Evolutionary conservation across 2,888 invertebrate genomes (phyloP).

Genomic region (Heteromurus nitidus): DNA sequence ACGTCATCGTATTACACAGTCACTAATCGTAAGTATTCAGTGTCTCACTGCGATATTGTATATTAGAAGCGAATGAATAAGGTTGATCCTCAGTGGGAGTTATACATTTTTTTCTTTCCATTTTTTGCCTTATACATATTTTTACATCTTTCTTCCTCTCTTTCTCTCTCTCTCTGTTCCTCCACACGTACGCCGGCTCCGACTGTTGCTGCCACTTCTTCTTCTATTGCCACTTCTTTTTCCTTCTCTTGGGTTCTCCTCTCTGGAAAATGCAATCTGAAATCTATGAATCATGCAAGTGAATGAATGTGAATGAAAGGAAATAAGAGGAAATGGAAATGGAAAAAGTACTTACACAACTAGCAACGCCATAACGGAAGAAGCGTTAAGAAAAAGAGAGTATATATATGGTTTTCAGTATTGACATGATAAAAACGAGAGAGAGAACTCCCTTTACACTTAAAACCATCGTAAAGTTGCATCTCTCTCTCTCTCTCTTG

Average conservation of each 20-base stretch:
- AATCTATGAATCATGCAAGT: slow-evolving; percentile 53
- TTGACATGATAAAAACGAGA: slow-evolving; percentile 12
- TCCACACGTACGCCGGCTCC: neutral
- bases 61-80: slow-evolving; percentile 7
- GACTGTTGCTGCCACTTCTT: slow-evolving; percentile 13
- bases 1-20: slow-evolving; percentile 1
- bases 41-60: slow-evolving; percentile 28
- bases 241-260: neutral
- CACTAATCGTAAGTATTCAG: slow-evolving; percentile 46
- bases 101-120: neutral
- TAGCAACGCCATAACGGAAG: no score
- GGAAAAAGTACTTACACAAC: slow-evolving; percentile 8
- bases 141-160: no score
- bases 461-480: slow-evolving; percentile 46
- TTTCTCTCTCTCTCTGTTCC: neutral
- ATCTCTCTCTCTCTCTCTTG: slow-evolving; percentile 12
- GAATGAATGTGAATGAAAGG: slow-evolving; percentile 13
- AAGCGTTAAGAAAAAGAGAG: neutral
- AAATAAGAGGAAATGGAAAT: slow-evolving; percentile 33
- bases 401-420: neutral
- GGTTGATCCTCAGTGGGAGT: slow-evolving; percentile 33
- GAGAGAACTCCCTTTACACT: neutral
- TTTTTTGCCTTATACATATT: no score
- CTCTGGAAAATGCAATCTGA: no score
- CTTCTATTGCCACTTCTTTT: neutral